These are phyloP conservation scores for Gnathonemus echidnorhynchus DNA, from an alignment of 2,113 vertebrate species.

Conservation along the genomic window DNA sequence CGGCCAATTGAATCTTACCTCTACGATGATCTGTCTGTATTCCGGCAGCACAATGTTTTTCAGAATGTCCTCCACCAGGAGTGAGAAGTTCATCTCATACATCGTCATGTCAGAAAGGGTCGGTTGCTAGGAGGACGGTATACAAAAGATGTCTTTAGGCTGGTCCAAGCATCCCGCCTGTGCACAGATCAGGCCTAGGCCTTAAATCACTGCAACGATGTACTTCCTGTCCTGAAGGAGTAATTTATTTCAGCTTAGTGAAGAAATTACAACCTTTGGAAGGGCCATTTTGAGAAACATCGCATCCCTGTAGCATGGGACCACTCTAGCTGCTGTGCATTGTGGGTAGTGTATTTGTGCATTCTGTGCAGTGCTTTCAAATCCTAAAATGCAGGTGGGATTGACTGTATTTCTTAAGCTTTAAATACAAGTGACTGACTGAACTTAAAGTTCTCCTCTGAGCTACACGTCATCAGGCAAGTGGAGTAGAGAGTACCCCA, in stretches of 20 bases:
- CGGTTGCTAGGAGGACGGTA: conserved; percentile 72
- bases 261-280: background rate
- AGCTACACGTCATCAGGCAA: background rate
- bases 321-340: background rate
- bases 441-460: background rate
- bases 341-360: background rate
- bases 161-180: background rate
- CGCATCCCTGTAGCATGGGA: background rate
- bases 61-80: conserved; percentile 93
- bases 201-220: background rate
- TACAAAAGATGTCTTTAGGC: background rate
- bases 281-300: background rate
- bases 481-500: background rate
- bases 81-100: conserved; percentile 99
- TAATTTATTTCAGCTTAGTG: background rate
- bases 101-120: conserved; percentile 98
- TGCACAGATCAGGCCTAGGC: background rate
- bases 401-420: background rate
- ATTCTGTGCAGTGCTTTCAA: background rate
- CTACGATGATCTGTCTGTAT: conserved; percentile 90
- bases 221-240: background rate
- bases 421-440: background rate
- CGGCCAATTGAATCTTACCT: conserved; percentile 58
- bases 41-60: conserved; percentile 85
- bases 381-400: background rate